phyloP scores from a whole-genome alignment of 2,888 invertebrate genomes.

The Ernsta delagoae region DNA sequence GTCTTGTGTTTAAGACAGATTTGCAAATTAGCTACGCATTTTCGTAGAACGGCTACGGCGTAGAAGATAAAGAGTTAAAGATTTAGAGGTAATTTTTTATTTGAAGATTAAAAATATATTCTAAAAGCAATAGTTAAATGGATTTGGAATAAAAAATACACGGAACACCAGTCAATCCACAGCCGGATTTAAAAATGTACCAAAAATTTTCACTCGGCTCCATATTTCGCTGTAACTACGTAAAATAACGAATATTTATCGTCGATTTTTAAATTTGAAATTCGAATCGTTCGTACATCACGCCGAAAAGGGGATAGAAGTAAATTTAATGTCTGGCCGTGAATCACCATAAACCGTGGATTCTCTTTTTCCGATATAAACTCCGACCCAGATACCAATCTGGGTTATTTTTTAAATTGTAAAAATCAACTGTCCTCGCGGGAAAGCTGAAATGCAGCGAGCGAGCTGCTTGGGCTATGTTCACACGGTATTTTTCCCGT shows the following conservation, averaged over 20 bases:
- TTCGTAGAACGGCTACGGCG: too few relatives aligned
- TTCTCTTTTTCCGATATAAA: conserved; percentile 27
- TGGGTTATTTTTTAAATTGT: conserved; percentile 36
- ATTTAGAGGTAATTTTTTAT: too few relatives aligned
- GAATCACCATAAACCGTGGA: conserved; percentile 29
- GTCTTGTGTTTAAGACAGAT: too few relatives aligned
- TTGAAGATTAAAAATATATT: too few relatives aligned
- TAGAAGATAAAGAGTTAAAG: too few relatives aligned
- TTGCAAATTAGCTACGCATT: too few relatives aligned
- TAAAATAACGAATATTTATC: conserved; percentile 7
- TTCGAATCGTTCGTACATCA: conserved; percentile 12
- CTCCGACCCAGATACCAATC: conserved; percentile 35
- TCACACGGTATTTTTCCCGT: too few relatives aligned
- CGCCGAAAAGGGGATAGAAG: conserved; percentile 19
- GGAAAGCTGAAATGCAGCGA: conserved; percentile 26
- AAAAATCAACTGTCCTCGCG: conserved; percentile 36
- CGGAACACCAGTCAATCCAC: not conserved
- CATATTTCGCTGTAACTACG: not conserved
- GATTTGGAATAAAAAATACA: too few relatives aligned
- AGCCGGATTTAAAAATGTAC: not conserved
- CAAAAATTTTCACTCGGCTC: not conserved
- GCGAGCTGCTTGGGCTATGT: too few relatives aligned
- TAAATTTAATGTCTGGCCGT: conserved; percentile 19
- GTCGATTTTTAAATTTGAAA: not conserved
- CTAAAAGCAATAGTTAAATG: too few relatives aligned